Base-by-base conservation (phyloP, 2,113 vertebrate genomes). In the Ia io region DNA sequence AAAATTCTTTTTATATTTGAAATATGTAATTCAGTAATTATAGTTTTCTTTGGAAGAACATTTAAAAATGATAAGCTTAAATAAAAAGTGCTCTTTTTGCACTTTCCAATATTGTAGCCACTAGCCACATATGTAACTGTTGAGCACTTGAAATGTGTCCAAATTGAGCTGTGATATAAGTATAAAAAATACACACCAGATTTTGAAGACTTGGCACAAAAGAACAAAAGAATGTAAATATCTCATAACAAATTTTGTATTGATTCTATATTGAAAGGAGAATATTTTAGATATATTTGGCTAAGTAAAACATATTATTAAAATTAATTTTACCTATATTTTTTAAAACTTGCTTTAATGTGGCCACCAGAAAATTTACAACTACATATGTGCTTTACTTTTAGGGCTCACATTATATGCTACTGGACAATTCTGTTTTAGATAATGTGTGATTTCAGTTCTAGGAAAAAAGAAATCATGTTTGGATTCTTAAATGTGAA, bases 1-100 rank as follows among this genome's bases (percentile, higher is more conserved):
- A 47, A 73, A 94, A 47, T 89, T 59, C 23, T 83, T 9, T 23
- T 79, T 32, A 4, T 88, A 78, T 88, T 95, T 82, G 18, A 97
- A 95, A 88, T 90, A 69, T n/a, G n/a, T 78, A 35, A 40, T 49
- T 44, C 1, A 84, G 5, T 89, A 86, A 11, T 6, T 83, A n/a
- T 32, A 40, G 76, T 71, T 56, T 82, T 9, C 49, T 20, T 17
- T 44, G 10, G 71, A 94, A 80, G 10, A 73, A 42, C 9, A 56
- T 61, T 78, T 7, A 73, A 74, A 88, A 90, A 74, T 40, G 40
- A 82, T 42, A 30, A 82, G 37, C 28, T 82, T 63, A 82, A 82
- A 61, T 73, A 8, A 77, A 84, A 90, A 74, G 4, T 2, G 28
- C 6, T 78, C 13, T 70, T 18, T 49, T 6, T 51, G 11, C 69